phyloP scores from a whole-genome alignment of 1,140 invertebrate genomes.

The Drosophila punjabiensis region DNA sequence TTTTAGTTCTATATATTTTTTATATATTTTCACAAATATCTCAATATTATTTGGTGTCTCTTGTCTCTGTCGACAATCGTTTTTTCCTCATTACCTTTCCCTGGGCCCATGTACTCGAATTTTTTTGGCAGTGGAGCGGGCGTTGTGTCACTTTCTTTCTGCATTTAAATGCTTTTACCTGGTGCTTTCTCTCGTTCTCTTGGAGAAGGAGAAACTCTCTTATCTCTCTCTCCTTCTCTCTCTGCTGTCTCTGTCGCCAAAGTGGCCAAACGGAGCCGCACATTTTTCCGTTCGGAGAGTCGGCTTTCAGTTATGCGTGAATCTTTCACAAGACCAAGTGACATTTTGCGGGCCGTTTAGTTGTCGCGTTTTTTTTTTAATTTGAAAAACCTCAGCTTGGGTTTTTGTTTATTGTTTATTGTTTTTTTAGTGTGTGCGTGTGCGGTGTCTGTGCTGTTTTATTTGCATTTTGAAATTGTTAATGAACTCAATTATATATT shows the following conservation, averaged over 20 bases:
- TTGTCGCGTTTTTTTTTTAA: conserved; percentile 30
- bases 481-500: conserved; percentile 47
- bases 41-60: neutral
- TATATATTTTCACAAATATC: neutral
- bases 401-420: conserved; percentile 7
- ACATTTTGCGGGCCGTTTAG: conserved; percentile 54
- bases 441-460: conserved; percentile 24
- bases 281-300: conserved; percentile 16
- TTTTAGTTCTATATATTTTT: neutral
- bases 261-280: conserved; percentile 17
- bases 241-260: conserved; percentile 3
- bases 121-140: conserved; percentile 50
- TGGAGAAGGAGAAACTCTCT: conserved; percentile 8
- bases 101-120: conserved; percentile 21
- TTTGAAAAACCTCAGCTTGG: conserved; percentile 26
- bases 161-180: conserved; percentile 46
- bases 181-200: conserved; percentile 24
- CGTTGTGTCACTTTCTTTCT: conserved; percentile 71
- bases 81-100: conserved; percentile 24
- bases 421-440: conserved; percentile 12
- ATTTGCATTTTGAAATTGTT: conserved; percentile 51
- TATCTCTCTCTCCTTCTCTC: conserved; percentile 12
- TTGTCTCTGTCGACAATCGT: neutral
- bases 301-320: conserved; percentile 76
- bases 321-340: conserved; percentile 83